Conservation (phyloP, 2,888 invertebrate genomes). For the Himalopsyche tibetana region DNA sequence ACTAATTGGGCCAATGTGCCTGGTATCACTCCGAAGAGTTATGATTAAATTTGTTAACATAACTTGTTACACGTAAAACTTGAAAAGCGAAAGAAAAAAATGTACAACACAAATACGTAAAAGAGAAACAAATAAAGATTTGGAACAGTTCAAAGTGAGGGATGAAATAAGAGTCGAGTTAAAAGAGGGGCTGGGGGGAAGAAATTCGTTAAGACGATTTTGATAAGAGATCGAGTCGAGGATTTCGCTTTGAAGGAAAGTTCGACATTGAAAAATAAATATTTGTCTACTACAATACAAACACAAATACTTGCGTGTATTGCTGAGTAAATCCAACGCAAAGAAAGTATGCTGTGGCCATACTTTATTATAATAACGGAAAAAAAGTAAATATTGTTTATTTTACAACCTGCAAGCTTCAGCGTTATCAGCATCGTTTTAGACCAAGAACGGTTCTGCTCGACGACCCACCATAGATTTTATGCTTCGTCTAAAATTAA, state of each 20-base stretch:
- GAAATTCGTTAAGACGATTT: slow-evolving; percentile 38
- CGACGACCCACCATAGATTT: too few species aligned
- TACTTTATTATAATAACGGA: background rate
- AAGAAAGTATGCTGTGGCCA: background rate
- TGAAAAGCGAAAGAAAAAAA: slow-evolving; percentile 21
- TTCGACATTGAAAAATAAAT: slow-evolving; percentile 43
- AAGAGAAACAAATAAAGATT: slow-evolving; percentile 8
- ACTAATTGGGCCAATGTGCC: background rate
- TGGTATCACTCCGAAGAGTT: slow-evolving; percentile 17
- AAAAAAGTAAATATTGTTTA: background rate
- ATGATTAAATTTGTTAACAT: slow-evolving; percentile 44
- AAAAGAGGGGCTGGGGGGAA: background rate
- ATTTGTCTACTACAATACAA: slow-evolving; percentile 23
- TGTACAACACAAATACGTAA: slow-evolving; percentile 28
- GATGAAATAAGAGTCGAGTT: slow-evolving; percentile 17
- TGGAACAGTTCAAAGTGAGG: slow-evolving; percentile 12
- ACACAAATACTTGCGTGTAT: slow-evolving; percentile 27
- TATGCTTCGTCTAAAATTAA: too few species aligned
- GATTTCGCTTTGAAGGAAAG: slow-evolving; percentile 18
- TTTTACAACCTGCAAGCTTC: too few species aligned
- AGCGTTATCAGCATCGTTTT: too few species aligned
- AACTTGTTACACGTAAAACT: slow-evolving; percentile 29
- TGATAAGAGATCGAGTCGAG: slow-evolving; percentile 17
- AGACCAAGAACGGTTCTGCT: too few species aligned
- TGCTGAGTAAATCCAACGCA: background rate